Evolutionary conservation across 2,113 vertebrate species (phyloP), one percentile per base, ranked within the genome.

Genomic region (Phaethornis superciliosus): DNA sequence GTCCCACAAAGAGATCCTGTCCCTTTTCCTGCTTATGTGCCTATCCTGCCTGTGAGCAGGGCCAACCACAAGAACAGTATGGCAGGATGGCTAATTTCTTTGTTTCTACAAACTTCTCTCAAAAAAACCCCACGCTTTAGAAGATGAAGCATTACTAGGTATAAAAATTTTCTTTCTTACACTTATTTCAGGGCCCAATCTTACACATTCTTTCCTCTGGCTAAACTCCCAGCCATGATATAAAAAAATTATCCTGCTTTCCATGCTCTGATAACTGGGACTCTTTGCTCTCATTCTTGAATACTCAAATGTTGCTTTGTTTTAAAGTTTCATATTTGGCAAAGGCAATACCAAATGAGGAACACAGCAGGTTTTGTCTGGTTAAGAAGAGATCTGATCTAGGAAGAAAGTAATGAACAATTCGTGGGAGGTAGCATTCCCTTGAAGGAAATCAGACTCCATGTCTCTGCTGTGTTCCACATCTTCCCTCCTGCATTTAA

Each of bases 261-360:
- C 56, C 52, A 84, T 0, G 0, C 76, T 93, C 85, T 81, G 72
- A 35, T 91, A 81, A 93, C 60, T 79, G 49, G 0, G 12, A 84
- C 56, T 75, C 75, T 82, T 70, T 81, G 81, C 92, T 84, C 90
- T 0, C 0, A 47, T 54, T 93, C 46, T 83, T 89, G 55, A 94
- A 82, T 93, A 89, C 28, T 85, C 94, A 95, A 85, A 58, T 15
- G 35, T 52, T 81, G 79, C 68, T 94, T 95, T 88, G 82, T 95
- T 94, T 89, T 64, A 54, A 94, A 75, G 56, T 52, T 94, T 86
- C 12, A 3, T 16, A 27, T 67, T 49, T 85, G 84, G 85, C 94
- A 95, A 78, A 65, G 81, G 71, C 67, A 70, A 60, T 10, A 46
- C 17, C 56, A 81, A 93, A 85, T 56, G 16, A 93, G 81, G 68